Conservation (phyloP, 2,888 invertebrate species). For the Hydraecia micacea region DNA sequence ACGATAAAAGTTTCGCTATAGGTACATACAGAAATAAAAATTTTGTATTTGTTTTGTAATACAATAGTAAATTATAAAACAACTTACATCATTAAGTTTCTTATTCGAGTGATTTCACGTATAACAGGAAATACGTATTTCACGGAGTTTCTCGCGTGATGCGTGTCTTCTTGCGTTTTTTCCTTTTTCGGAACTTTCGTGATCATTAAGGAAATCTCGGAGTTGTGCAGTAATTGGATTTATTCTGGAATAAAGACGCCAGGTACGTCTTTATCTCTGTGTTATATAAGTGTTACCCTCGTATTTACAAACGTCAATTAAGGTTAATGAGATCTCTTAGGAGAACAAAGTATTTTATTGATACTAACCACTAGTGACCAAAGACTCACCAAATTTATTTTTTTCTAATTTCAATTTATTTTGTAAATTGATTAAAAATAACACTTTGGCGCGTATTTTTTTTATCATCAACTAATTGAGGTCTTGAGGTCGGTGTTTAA, state of each 20-base stretch:
- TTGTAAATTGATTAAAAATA: background rate
- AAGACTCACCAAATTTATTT: background rate
- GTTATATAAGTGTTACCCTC: background rate
- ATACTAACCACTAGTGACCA: background rate
- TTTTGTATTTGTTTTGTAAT: too few species aligned
- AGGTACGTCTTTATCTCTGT: background rate
- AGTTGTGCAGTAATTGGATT: slow-evolving; percentile 45
- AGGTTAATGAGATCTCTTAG: background rate
- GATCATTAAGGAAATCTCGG: slow-evolving; percentile 46
- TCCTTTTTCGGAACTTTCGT: slow-evolving; percentile 33
- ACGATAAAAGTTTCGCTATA: too few species aligned
- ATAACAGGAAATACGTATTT: slow-evolving; percentile 26
- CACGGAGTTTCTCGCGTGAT: slow-evolving; percentile 21
- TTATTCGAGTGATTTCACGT: background rate
- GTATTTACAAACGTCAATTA: background rate
- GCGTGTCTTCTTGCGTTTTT: slow-evolving; percentile 14
- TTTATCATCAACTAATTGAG: background rate
- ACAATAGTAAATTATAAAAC: too few species aligned
- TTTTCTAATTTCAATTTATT: background rate
- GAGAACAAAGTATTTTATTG: background rate
- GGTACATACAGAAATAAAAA: too few species aligned
- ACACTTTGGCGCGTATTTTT: background rate
- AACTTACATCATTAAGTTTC: slow-evolving; percentile 1
- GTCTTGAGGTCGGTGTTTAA: background rate
- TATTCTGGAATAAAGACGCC: background rate